Conservation (phyloP, 1,140 invertebrate genomes). For the Pogonomyrmex barbatus region DNA sequence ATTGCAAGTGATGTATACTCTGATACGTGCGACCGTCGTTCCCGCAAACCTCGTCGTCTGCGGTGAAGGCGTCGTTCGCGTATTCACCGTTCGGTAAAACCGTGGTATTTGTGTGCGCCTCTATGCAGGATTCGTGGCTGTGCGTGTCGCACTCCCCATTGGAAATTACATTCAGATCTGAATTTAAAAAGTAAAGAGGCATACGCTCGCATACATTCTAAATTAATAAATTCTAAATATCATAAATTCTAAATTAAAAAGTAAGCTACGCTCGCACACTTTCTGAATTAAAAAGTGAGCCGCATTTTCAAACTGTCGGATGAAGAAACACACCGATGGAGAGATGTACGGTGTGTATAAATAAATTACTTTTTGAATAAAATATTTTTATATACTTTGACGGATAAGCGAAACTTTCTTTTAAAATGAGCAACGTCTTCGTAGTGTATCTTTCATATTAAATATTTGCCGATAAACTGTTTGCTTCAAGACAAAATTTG, state of each 20-base stretch:
- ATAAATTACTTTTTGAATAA: neutral
- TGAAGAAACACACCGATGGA: neutral
- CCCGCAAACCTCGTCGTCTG: constrained; percentile 75
- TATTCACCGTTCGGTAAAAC: constrained; percentile 47
- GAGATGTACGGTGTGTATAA: neutral
- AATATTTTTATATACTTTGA: neutral
- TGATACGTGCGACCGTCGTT: constrained; percentile 79
- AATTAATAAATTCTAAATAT: too few species aligned
- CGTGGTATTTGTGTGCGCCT: constrained; percentile 67
- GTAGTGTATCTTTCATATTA: neutral
- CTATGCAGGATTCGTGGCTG: constrained; percentile 71
- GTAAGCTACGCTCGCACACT: neutral
- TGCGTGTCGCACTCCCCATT: constrained; percentile 75
- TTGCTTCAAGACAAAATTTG: neutral
- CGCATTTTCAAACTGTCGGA: neutral
- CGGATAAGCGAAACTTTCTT: neutral
- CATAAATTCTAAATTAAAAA: neutral
- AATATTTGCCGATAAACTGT: neutral
- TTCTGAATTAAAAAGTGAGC: neutral
- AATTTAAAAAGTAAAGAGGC: neutral
- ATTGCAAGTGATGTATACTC: constrained; percentile 78
- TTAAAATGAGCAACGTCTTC: neutral
- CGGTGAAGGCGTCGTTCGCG: constrained; percentile 48
- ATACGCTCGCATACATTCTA: too few species aligned
- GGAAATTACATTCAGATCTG: constrained; percentile 55